Evolutionary conservation across 1,140 invertebrate genomes (phyloP).

Genomic region (Drosophila repletoides): DNA sequence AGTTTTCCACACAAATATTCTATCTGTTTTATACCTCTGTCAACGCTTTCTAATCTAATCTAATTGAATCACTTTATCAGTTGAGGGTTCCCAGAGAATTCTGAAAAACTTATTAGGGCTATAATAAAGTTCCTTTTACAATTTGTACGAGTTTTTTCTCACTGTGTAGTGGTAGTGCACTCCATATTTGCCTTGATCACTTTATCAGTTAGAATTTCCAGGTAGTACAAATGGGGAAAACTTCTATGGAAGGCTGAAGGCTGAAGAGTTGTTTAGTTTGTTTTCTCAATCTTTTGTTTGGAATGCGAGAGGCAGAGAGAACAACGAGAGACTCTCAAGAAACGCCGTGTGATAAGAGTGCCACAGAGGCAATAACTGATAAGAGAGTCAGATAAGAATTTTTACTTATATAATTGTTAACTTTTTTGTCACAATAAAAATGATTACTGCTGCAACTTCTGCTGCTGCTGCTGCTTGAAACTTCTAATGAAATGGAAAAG

Average conservation of each 20-base stretch:
- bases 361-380: constrained; percentile 63
- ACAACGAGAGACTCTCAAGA: not conserved
- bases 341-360: constrained; percentile 62
- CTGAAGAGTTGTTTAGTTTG: constrained; percentile 56
- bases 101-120: no score
- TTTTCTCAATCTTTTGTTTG: constrained; percentile 79
- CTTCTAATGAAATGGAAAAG: constrained; percentile 42
- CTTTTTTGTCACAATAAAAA: constrained; percentile 19
- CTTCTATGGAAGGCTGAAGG: not conserved
- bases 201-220: constrained; percentile 64
- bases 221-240: constrained; percentile 36
- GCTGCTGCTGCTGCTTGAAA: constrained; percentile 11
- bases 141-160: not conserved
- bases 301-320: constrained; percentile 16
- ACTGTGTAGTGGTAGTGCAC: constrained; percentile 30
- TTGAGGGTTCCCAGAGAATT: no score
- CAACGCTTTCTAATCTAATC: no score
- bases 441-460: constrained; percentile 2
- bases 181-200: constrained; percentile 43
- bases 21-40: no score
- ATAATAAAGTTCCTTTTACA: no score
- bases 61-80: no score
- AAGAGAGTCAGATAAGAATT: constrained; percentile 44
- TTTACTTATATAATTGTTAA: constrained; percentile 14
- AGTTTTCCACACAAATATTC: no score